phyloP scores from a whole-genome alignment of 2,888 invertebrate genomes.

The Ptilodon capucinus region DNA sequence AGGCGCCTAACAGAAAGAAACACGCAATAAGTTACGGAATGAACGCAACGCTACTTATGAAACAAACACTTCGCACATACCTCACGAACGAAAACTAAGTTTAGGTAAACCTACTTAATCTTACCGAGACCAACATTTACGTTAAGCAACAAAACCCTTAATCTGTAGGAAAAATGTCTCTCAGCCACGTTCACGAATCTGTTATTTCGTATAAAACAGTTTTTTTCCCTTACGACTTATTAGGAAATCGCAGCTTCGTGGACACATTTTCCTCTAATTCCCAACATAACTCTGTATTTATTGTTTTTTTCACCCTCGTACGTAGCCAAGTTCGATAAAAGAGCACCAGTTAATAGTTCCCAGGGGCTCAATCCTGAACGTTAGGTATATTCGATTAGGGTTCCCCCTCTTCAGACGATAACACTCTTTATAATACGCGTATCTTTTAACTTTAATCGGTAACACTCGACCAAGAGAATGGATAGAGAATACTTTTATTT shows the following conservation, averaged over 20 bases:
- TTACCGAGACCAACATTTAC: not conserved
- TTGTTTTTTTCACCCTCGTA: not conserved
- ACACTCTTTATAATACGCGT: not conserved
- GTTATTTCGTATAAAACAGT: too few species aligned
- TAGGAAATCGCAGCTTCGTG: not conserved
- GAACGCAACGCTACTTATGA: conserved; percentile 3
- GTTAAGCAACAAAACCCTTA: conserved; percentile 1
- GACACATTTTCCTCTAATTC: not conserved
- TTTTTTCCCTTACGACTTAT: not conserved
- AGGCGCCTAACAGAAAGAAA: conserved; percentile 14
- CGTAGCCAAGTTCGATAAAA: not conserved
- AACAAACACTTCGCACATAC: not conserved
- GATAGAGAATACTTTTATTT: conserved; percentile 20
- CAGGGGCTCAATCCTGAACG: conserved; percentile 1
- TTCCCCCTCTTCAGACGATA: not conserved
- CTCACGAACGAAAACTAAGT: not conserved
- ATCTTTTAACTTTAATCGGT: conserved; percentile 13
- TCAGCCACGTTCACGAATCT: not conserved
- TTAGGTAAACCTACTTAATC: not conserved
- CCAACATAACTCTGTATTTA: not conserved
- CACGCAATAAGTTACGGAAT: conserved; percentile 18
- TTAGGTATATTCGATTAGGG: conserved; percentile 6
- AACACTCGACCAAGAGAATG: conserved; percentile 24
- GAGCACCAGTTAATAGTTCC: not conserved
- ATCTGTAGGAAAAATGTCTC: not conserved